Base-by-base conservation (phyloP, 2,888 invertebrate genomes). In the Eremobia ochroleuca region DNA sequence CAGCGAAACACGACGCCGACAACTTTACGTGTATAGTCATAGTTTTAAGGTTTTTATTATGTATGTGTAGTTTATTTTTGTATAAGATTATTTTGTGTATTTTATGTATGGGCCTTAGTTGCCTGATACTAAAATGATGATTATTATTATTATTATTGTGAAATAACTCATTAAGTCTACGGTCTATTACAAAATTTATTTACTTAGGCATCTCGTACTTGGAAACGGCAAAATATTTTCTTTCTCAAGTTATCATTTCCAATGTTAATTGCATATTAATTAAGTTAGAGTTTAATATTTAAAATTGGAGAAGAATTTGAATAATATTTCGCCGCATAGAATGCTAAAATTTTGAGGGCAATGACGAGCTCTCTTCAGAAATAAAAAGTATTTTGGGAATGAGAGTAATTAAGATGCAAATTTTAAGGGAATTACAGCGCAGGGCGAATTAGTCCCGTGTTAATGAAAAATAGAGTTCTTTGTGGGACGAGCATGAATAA, bases 271-370 rank as follows among this genome's bases (percentile, higher is more conserved):
- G 89, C 89, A 90, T 90, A 88, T 86, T 90, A 90, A 91, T 88
- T 85, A 88, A 86, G 74, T 85, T 81, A 31, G 83, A 79, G 71
- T 83, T 85, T 73, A 86, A 88, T 87, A 88, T 89, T 90, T 90
- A 83, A 88, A 91, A 91, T 89, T 88, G 77, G 40, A 86, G 85
- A 87, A 87, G 82, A 88, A 92, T 92, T 91, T 91, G 85, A 92
- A 91, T 92, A 90, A 91, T 86, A 87, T 87, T 89, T 85, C 85
- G 82, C 81, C 78, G 83, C 80, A 69, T 71, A 77, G 83, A 89
- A 87, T 80, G 79, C 88, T 81, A 69, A 89, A 88, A 87, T 85
- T 88, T 69, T 76, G 43, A 52, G 76, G 69, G 70, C 73, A 82
- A 79, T 82, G 82, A 79, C 55, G 66, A 81, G 79, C 58, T 79